Conservation (phyloP, 1,140 invertebrate species). For the Temnothorax nylanderi region DNA sequence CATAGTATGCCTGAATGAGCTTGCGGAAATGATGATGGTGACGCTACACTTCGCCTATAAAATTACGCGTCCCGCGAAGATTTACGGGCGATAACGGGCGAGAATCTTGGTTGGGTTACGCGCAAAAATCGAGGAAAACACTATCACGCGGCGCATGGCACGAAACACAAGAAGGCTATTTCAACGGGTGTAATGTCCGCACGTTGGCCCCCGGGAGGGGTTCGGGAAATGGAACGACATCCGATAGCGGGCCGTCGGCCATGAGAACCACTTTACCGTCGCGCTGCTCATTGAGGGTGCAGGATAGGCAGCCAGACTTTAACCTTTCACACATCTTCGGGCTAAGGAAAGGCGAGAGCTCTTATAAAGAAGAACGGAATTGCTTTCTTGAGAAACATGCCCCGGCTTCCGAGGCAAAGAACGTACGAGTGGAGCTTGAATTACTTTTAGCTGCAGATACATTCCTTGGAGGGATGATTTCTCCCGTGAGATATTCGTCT, state of each 20-base stretch:
- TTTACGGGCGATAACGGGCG: slow-evolving; percentile 31
- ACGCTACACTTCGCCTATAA: neutral
- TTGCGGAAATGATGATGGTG: neutral
- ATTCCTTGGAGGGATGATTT: slow-evolving; percentile 35
- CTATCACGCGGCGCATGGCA: neutral
- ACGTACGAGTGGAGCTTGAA: slow-evolving; percentile 34
- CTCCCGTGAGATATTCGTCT: slow-evolving; percentile 15
- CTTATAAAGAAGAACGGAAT: slow-evolving; percentile 50
- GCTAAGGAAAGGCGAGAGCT: neutral
- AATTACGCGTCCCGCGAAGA: slow-evolving; percentile 20
- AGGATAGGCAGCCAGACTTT: slow-evolving; percentile 15
- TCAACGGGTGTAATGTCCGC: slow-evolving; percentile 40
- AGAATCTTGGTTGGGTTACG: neutral
- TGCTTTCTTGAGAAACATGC: slow-evolving; percentile 55
- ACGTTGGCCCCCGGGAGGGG: neutral
- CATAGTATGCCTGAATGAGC: neutral
- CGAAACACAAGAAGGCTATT: slow-evolving; percentile 51
- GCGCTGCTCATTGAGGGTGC: neutral
- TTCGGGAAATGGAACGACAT: slow-evolving; percentile 64
- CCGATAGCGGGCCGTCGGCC: slow-evolving; percentile 34
- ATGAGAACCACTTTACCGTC: slow-evolving; percentile 43
- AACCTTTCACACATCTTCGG: slow-evolving; percentile 26
- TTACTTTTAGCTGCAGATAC: slow-evolving; percentile 35
- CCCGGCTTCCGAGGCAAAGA: slow-evolving; percentile 46
- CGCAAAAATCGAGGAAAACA: neutral